Base-by-base conservation (phyloP, 2,113 vertebrate species). In the Accipiter cooperii region DNA sequence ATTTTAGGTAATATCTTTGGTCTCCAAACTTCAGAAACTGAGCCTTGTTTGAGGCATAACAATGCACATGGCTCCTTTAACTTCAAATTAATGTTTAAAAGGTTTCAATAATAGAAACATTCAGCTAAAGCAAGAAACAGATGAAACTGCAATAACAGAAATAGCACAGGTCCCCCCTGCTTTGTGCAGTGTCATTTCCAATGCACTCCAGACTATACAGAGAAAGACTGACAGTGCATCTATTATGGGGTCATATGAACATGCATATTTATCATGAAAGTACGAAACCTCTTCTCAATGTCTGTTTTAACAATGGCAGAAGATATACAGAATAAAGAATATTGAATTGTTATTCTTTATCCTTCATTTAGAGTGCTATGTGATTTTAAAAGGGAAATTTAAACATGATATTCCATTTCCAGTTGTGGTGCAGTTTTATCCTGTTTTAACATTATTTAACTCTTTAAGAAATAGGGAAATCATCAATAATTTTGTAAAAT, bases 1-100 rank as follows among this genome's bases (percentile, higher is more conserved):
- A 90, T 86, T 91, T 93, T n/a, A 84, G 60, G 74, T 61, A 69
- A 85, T 36, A 44, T 58, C 65, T 81, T 81, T 89, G 47, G 68
- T 80, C 51, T 83, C 74, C 83, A 66, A 42, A 77, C 68, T 92
- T 94, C 88, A 92, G 87, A 95, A 91, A 90, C 51, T 33, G 47
- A 82, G 29, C 38, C 14, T 80, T 86, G 46, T 88, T 88, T 85
- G 70, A 91, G 75, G 75, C 40, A 40, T 29, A 93, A 63, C 84
- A 87, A 89, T 49, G 77, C 22, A 90, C 93, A 77, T 10, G 42
- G 42, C 10, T 88, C 85, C 47, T 90, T 92, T 70, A 76, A 92
- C 75, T 88, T 94, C 79, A 84, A 96, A 89, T 68, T 10, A 51
- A 51, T 46, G 22, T 65, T 94, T 94, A 66, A 92, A 93, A 92